phyloP scores from a whole-genome alignment of 92 coral and sea anemone species.

The Epizoanthus illoricatus region DNA sequence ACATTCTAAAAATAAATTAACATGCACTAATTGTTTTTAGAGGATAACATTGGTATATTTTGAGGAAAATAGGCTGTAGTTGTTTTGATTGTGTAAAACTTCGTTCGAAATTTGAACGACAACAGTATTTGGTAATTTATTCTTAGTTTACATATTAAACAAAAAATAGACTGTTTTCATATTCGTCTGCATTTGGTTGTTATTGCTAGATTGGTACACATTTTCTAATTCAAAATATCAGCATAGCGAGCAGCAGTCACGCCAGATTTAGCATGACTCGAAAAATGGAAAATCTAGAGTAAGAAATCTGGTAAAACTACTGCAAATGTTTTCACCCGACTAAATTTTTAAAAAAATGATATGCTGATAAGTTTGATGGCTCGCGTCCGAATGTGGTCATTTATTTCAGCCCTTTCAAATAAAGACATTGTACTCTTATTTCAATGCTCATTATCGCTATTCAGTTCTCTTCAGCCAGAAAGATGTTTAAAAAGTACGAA shows the following conservation, averaged over 20 bases:
- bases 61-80: background rate
- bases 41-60: background rate
- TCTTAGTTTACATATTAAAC: no score
- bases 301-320: background rate
- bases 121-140: no score
- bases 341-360: no score
- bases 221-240: constrained; percentile 11
- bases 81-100: background rate
- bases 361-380: background rate
- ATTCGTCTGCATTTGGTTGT: background rate
- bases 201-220: constrained; percentile 1
- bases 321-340: no score
- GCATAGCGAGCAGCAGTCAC: background rate
- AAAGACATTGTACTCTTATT: constrained; percentile 31
- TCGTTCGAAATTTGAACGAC: no score
- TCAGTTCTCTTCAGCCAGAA: background rate
- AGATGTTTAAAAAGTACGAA: constrained; percentile 18
- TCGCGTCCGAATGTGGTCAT: background rate
- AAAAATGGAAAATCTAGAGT: background rate
- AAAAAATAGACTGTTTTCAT: no score
- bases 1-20: constrained; percentile 15
- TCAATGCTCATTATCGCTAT: constrained; percentile 31
- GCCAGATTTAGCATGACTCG: background rate
- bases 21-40: background rate
- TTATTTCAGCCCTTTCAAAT: constrained; percentile 21